A percentile compares a stretch with the other conserved stretches of the same genome.
Conservation (phyloP, 2,113 vertebrate species). For the Paradoxurus hermaphroditus region DNA sequence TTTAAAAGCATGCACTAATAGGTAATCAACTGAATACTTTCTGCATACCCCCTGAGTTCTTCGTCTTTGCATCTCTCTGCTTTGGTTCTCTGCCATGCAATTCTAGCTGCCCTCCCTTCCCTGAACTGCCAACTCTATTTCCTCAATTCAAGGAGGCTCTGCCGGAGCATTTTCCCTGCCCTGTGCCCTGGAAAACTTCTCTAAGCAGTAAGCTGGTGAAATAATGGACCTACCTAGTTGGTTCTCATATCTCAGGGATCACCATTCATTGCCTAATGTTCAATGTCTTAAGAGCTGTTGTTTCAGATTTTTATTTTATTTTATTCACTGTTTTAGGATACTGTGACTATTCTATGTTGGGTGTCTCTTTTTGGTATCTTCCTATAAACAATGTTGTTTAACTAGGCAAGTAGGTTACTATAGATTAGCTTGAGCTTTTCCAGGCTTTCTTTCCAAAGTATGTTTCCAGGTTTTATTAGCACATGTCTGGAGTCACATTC, state of each 20-base stretch:
- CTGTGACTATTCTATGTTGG: not conserved
- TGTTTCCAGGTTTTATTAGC: not conserved
- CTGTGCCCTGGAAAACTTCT: not conserved
- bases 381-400: not conserved
- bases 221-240: not conserved
- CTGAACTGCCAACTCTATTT: not conserved
- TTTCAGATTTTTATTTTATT: not conserved
- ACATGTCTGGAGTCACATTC: not conserved
- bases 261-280: not conserved
- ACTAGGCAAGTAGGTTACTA: not conserved
- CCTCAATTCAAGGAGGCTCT: not conserved
- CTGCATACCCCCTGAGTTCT: not conserved
- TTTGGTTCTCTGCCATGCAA: not conserved
- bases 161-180: not conserved
- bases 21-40: not conserved
- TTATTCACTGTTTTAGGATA: not conserved
- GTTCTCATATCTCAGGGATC: not conserved
- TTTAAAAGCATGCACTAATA: not conserved
- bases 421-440: not conserved
- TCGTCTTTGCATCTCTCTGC: not conserved
- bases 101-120: not conserved
- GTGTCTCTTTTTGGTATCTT: not conserved
- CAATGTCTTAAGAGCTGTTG: not conserved
- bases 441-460: not conserved
- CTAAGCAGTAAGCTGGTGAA: not conserved